Conservation (phyloP, 2,113 vertebrate species). For the Cryptomyrus ogoouensis region DNA sequence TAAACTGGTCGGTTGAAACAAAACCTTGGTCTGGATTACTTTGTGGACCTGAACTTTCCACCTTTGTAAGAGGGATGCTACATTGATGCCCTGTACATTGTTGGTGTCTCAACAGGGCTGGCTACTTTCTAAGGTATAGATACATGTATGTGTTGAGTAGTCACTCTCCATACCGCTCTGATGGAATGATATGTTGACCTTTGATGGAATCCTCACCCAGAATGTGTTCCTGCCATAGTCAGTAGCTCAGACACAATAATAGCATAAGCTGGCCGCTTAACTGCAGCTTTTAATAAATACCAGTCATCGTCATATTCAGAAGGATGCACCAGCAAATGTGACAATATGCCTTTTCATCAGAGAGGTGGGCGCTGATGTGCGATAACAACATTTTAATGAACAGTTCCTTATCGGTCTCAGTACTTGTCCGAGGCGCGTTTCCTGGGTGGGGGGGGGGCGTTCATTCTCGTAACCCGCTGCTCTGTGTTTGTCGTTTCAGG, state of each 20-base stretch:
- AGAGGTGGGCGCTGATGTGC: not conserved
- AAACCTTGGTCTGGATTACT: too few relatives aligned
- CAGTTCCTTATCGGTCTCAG: not conserved
- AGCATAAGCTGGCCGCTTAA: not conserved
- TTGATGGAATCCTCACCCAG: not conserved
- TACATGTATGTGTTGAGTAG: not conserved
- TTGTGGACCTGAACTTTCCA: too few relatives aligned
- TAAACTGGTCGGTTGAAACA: too few relatives aligned
- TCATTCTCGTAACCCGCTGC: not conserved
- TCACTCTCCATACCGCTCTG: not conserved
- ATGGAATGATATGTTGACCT: not conserved
- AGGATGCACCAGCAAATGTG: not conserved
- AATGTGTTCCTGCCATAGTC: not conserved
- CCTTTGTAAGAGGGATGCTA: not conserved
- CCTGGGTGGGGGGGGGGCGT: not conserved
- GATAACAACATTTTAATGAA: not conserved
- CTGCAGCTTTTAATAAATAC: not conserved
- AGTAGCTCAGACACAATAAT: not conserved
- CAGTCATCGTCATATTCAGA: not conserved
- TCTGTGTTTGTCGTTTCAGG: constrained; percentile 51
- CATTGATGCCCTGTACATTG: not conserved
- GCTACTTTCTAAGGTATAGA: not conserved
- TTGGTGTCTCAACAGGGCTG: not conserved
- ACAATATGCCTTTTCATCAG: not conserved
- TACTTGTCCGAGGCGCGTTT: not conserved